Conservation (phyloP, 2,888 invertebrate species). For the Digitonthophagus gazella region DNA sequence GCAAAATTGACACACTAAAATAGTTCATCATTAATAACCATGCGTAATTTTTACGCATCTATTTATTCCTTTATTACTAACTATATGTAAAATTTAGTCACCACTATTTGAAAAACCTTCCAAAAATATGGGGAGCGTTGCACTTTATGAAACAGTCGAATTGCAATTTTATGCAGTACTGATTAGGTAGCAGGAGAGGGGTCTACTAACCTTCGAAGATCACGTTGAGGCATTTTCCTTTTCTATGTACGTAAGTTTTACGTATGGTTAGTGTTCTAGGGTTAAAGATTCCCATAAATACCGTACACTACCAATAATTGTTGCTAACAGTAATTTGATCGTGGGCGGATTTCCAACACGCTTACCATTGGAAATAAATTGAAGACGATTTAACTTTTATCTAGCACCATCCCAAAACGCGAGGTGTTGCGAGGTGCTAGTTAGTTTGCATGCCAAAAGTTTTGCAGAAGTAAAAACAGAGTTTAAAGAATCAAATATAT, state of each 20-base stretch:
- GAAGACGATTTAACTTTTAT: too few species aligned
- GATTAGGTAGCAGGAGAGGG: not conserved
- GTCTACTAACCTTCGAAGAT: not conserved
- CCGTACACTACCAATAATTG: too few species aligned
- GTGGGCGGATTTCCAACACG: too few species aligned
- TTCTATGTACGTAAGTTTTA: not conserved
- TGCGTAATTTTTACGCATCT: not conserved
- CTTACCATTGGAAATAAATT: too few species aligned
- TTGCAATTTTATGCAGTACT: not conserved
- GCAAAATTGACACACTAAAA: not conserved
- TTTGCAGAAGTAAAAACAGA: too few species aligned
- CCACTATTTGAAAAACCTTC: not conserved
- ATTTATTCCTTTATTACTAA: not conserved
- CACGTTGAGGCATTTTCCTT: not conserved
- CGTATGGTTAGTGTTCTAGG: not conserved
- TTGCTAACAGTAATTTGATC: too few species aligned
- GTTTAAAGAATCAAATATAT: too few species aligned
- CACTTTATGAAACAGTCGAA: not conserved
- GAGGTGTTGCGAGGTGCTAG: too few species aligned
- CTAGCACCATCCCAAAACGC: too few species aligned
- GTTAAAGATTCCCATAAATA: too few species aligned
- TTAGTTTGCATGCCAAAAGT: too few species aligned
- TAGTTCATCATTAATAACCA: not conserved
- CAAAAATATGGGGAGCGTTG: not conserved
- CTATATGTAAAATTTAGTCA: not conserved